Percentiles rank a stretch among this genome's conserved stretches.
These are phyloP conservation scores for Anguilla anguilla DNA, from an alignment of 2,797 vertebrate species.

Conservation along the genomic window DNA sequence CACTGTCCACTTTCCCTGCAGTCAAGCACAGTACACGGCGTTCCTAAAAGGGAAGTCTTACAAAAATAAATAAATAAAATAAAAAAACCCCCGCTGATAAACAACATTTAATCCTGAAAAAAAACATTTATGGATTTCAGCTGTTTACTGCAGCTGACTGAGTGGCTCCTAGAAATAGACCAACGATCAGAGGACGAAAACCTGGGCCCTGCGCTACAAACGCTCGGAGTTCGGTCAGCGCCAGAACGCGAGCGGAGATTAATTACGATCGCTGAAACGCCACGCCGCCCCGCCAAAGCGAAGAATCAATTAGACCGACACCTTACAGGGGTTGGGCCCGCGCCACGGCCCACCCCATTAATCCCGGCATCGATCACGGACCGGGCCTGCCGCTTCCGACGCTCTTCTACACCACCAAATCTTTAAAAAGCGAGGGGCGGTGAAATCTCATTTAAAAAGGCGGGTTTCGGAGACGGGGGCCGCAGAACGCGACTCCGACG, in stretches of 20 bases:
- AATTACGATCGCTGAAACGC: neutral
- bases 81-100: neutral
- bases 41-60: neutral
- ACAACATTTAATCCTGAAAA: neutral
- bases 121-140: neutral
- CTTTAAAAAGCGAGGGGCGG: neutral
- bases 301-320: conserved; percentile 5
- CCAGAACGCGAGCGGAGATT: neutral
- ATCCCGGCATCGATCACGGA: neutral
- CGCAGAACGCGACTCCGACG: neutral
- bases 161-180: neutral
- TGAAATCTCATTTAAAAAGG: neutral
- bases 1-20: neutral
- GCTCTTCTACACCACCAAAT: neutral
- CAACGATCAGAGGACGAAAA: neutral
- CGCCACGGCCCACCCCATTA: neutral
- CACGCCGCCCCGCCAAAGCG: neutral
- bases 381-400: neutral
- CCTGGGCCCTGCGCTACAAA: neutral
- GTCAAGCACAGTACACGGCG: neutral
- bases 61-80: no score
- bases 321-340: neutral
- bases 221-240: neutral
- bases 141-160: neutral
- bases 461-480: neutral